Evolutionary conservation across 2,113 vertebrate genomes (phyloP).

Genomic region (Xyliphius kryptos): DNA sequence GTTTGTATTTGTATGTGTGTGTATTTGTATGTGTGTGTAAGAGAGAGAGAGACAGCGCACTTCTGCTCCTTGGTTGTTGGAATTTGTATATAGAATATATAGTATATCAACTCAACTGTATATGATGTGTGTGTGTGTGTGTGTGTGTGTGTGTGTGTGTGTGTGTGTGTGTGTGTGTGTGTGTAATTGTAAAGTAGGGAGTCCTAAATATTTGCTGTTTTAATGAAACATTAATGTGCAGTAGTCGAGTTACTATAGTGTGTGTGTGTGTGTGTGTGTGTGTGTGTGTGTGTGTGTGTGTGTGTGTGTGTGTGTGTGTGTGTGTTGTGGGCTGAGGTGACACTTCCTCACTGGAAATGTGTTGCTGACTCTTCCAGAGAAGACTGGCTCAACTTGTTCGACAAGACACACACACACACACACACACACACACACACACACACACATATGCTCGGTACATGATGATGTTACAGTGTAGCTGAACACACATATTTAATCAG

Average conservation of each 20-base stretch:
- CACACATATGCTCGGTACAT: too few species aligned
- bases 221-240: conserved; percentile 3
- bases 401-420: conserved; percentile 43
- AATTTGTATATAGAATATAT: too few species aligned
- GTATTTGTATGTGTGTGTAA: neutral
- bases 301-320: conserved; percentile 10
- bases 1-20: neutral
- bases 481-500: too few species aligned
- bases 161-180: neutral
- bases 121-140: neutral
- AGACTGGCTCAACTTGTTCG: conserved; percentile 63
- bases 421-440: neutral
- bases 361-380: conserved; percentile 57
- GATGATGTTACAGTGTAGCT: too few species aligned
- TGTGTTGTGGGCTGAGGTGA: conserved; percentile 15
- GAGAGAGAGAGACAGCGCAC: neutral
- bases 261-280: conserved; percentile 5
- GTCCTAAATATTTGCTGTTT: neutral
- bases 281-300: conserved; percentile 1
- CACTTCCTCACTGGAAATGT: conserved; percentile 44
- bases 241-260: conserved; percentile 30
- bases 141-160: neutral
- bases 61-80: too few species aligned
- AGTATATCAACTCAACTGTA: neutral
- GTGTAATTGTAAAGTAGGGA: neutral